Conservation (phyloP, 2,113 vertebrate genomes). For the Burhinus bistriatus region DNA sequence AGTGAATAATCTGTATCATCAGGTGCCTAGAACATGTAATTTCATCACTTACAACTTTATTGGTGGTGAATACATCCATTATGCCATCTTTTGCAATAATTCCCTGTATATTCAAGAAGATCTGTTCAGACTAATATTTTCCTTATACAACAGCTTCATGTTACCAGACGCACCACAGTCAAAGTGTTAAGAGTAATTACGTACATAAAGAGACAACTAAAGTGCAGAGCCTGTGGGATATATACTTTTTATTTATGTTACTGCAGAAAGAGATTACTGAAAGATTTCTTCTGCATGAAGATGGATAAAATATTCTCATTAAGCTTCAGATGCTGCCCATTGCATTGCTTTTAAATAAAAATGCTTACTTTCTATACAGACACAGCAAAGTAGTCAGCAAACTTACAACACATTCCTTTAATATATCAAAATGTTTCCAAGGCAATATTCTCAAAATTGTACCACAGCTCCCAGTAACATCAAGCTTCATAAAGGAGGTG, state of each 20-base stretch:
- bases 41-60: neutral
- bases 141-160: neutral
- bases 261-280: conserved; percentile 45
- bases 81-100: neutral
- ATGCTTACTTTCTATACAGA: conserved; percentile 54
- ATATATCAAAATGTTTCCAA: conserved; percentile 74
- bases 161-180: conserved; percentile 2
- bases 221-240: conserved; percentile 47
- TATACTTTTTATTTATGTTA: conserved; percentile 58
- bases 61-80: neutral
- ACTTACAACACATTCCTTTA: conserved; percentile 67
- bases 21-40: neutral
- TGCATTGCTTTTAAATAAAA: conserved; percentile 73
- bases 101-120: neutral
- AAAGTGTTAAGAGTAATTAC: conserved; percentile 3
- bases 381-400: conserved; percentile 59
- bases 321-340: conserved; percentile 61
- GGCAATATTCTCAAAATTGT: conserved; percentile 68
- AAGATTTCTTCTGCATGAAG: conserved; percentile 40
- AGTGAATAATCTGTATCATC: neutral
- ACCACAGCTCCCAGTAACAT: conserved; percentile 63
- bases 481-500: conserved; percentile 28
- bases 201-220: conserved; percentile 53
- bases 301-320: conserved; percentile 46
- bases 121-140: neutral